phyloP scores from a whole-genome alignment of 2,888 invertebrate species.

The Kryphioiulus occultus region DNA sequence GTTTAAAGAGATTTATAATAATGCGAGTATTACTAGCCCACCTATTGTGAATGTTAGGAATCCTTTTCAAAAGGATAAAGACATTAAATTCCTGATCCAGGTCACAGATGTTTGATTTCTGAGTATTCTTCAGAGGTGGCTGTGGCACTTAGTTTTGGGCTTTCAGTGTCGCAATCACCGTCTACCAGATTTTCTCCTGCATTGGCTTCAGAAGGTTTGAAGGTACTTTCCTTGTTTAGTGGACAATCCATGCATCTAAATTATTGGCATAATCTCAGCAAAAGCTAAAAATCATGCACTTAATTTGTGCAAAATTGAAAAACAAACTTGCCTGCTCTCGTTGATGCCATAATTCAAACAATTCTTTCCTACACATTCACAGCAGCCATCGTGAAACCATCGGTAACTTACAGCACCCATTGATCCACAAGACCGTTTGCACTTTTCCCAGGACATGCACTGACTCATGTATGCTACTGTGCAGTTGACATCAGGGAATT shows the following conservation, averaged over 20 bases:
- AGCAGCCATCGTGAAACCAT: slow-evolving; percentile 95
- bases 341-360: slow-evolving; percentile 90
- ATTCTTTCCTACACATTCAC: slow-evolving; percentile 87
- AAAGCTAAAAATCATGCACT: background rate
- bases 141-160: background rate
- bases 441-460: slow-evolving; percentile 88
- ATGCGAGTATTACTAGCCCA: slow-evolving; percentile 3
- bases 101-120: background rate
- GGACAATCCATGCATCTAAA: background rate
- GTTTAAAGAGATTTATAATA: background rate
- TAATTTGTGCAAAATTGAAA: too few species aligned
- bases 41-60: background rate
- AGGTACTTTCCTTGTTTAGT: background rate
- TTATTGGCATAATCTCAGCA: background rate
- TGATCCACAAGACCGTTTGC: slow-evolving; percentile 79
- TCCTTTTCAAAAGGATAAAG: background rate
- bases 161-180: background rate
- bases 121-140: background rate
- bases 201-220: background rate
- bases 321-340: slow-evolving; percentile 71
- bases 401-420: slow-evolving; percentile 85
- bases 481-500: slow-evolving; percentile 76
- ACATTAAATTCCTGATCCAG: background rate
- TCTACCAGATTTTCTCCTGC: background rate
- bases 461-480: slow-evolving; percentile 90